Evolutionary conservation across 2,888 invertebrate species (phyloP).

Genomic region (Cotesia congregata): DNA sequence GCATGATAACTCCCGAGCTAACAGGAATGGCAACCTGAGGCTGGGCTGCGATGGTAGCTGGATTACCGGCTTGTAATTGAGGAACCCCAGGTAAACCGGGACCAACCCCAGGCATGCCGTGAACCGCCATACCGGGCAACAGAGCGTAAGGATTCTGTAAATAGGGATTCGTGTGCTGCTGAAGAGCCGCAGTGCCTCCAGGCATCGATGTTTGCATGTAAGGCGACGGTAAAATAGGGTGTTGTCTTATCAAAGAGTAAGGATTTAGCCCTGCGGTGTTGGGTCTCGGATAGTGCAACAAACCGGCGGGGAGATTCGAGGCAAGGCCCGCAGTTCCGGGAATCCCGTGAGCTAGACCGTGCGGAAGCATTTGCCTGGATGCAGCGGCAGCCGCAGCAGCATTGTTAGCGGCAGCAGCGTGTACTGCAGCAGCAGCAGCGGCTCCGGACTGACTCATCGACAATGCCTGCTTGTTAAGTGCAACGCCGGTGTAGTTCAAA

Average conservation of each 20-base stretch:
- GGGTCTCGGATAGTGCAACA: slow-evolving; percentile 65
- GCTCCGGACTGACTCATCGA: slow-evolving; percentile 56
- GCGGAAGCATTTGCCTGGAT: slow-evolving; percentile 56
- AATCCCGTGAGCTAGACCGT: slow-evolving; percentile 57
- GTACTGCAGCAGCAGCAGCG: slow-evolving; percentile 57
- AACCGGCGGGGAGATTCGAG: slow-evolving; percentile 64
- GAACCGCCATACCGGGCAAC: slow-evolving; percentile 58
- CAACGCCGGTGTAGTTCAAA: slow-evolving; percentile 79
- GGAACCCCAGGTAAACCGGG: slow-evolving; percentile 63
- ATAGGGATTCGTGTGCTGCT: slow-evolving; percentile 59
- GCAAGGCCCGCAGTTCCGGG: slow-evolving; percentile 49
- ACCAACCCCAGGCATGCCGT: slow-evolving; percentile 71
- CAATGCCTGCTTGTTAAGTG: slow-evolving; percentile 77
- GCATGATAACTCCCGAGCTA: slow-evolving; percentile 74
- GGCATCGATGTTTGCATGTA: slow-evolving; percentile 61
- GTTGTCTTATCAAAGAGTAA: slow-evolving; percentile 71
- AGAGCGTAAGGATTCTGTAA: slow-evolving; percentile 66
- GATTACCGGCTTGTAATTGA: slow-evolving; percentile 61
- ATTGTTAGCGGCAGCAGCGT: slow-evolving; percentile 61
- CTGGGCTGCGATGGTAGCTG: slow-evolving; percentile 69
- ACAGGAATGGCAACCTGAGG: slow-evolving; percentile 70
- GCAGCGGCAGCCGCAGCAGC: slow-evolving; percentile 48
- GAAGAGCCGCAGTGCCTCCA: slow-evolving; percentile 54
- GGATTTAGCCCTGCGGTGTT: slow-evolving; percentile 69
- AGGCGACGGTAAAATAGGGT: slow-evolving; percentile 60